phyloP scores from a whole-genome alignment of 2,888 invertebrate genomes.

The Oscheius myriophilus region DNA sequence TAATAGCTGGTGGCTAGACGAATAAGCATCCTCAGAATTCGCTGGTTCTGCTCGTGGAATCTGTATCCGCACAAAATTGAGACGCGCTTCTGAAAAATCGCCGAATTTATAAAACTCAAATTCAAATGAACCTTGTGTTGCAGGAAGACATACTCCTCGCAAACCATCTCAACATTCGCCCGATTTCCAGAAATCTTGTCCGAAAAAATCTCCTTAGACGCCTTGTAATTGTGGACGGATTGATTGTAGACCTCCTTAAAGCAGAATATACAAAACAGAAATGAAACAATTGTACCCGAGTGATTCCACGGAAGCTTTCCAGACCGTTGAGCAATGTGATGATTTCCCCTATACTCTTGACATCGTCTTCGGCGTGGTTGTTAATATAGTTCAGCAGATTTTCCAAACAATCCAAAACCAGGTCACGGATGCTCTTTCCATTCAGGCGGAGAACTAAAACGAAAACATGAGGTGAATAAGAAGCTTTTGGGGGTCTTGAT shows the following conservation, averaged over 20 bases:
- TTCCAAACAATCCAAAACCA: conserved; percentile 32
- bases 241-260: conserved; percentile 42
- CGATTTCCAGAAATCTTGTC: conserved; percentile 46
- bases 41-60: conserved; percentile 73
- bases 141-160: conserved; percentile 44
- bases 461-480: too few species aligned
- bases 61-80: conserved; percentile 69
- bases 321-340: conserved; percentile 40
- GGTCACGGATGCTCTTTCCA: conserved; percentile 33
- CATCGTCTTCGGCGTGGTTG: conserved; percentile 44
- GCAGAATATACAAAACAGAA: too few species aligned
- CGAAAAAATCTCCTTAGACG: conserved; percentile 42
- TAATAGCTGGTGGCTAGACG: too few species aligned
- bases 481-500: too few species aligned
- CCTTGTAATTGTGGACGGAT: conserved; percentile 37
- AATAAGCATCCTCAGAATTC: too few species aligned
- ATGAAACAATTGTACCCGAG: conserved; percentile 29
- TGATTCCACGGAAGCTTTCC: conserved; percentile 45
- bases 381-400: conserved; percentile 39
- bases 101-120: too few species aligned
- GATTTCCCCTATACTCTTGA: conserved; percentile 45
- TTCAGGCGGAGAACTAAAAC: conserved; percentile 12
- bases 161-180: conserved; percentile 48
- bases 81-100: conserved; percentile 71
- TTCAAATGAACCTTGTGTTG: conserved; percentile 35